Evolutionary conservation across 2,113 vertebrate species (phyloP), one percentile per base, ranked within the genome.

Genomic region (Craseonycteris thonglongyai): DNA sequence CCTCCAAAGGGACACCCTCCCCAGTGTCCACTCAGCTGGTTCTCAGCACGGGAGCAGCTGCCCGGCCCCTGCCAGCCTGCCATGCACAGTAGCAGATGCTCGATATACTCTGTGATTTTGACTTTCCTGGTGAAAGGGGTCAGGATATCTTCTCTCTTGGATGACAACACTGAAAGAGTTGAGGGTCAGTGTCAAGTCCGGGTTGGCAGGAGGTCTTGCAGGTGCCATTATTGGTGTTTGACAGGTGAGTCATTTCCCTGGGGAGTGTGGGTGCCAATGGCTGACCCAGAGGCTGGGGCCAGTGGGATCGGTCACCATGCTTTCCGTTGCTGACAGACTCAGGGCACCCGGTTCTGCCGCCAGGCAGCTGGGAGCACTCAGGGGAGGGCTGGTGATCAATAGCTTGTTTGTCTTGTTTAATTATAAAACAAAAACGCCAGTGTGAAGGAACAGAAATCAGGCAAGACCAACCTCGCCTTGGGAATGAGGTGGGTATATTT

Each of bases 401-500:
- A 65, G 16, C 35, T 28, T 58, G 56, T n/a, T 59, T 88, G 3
- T 47, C 22, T 42, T 65, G 66, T 22, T 80, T 76, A 76, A 47
- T 65, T 85, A 35, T 91, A 79, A 63, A 88, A n/a, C n/a, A n/a
- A n/a, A n/a, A n/a, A n/a, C n/a, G 42, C 66, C 4, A 54, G 42
- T 10, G 2, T 49, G 69, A 74, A 79, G 75, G 84, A 38, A 83
- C 91, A 83, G n/a, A 45, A n/a, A 72, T 7, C 49, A 63, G 69
- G 35, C 33, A 63, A 66, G 10, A 2, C 15, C 22, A 63, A 59
- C 6, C 42, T 85, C 49, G 7, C 35, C 6, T 40, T 42, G 83
- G 78, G 80, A 19, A 7, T 4, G 24, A 47, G 30, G 40, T 14
- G 45, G 47, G 18, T 10, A 21, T 6, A 1, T 35, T 42, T 63